Percentiles rank a stretch among this genome's conserved stretches.
Evolutionary conservation across 2,888 invertebrate genomes (phyloP).

Genomic region (Melanophora roralis): DNA sequence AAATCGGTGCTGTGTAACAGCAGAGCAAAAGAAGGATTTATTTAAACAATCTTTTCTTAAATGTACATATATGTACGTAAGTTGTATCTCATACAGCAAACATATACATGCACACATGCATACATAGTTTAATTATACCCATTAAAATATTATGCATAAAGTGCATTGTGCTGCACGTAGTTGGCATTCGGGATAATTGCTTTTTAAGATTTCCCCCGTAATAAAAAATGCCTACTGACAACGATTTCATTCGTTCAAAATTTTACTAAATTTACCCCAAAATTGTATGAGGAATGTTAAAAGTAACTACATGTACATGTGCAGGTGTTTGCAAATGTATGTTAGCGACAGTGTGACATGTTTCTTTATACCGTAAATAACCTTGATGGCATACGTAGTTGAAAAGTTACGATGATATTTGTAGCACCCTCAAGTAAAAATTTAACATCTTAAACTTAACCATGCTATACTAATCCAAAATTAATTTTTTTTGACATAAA

Average conservation of each 20-base stretch:
- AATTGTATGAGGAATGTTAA: too few relatives aligned
- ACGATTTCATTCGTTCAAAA: constrained; percentile 21
- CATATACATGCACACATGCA: background rate
- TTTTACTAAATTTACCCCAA: background rate
- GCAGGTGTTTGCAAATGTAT: too few relatives aligned
- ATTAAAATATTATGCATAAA: constrained; percentile 2
- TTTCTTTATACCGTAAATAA: too few relatives aligned
- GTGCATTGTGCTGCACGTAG: constrained; percentile 20
- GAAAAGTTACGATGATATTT: too few relatives aligned
- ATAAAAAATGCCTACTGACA: constrained; percentile 52
- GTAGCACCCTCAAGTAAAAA: too few relatives aligned
- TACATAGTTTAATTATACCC: background rate
- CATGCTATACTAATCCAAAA: too few relatives aligned
- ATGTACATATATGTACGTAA: background rate
- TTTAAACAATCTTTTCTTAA: background rate
- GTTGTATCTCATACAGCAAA: background rate
- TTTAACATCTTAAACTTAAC: too few relatives aligned
- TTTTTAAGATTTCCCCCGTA: constrained; percentile 53
- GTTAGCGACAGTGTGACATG: too few relatives aligned
- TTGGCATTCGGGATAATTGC: constrained; percentile 46
- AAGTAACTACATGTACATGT: too few relatives aligned
- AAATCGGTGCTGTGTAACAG: background rate
- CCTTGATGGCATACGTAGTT: too few relatives aligned
- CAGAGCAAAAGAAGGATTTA: background rate
- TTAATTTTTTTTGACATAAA: too few relatives aligned